phyloP scores from a whole-genome alignment of 2,797 vertebrate genomes.

The Rhadinocentrus ornatus region DNA sequence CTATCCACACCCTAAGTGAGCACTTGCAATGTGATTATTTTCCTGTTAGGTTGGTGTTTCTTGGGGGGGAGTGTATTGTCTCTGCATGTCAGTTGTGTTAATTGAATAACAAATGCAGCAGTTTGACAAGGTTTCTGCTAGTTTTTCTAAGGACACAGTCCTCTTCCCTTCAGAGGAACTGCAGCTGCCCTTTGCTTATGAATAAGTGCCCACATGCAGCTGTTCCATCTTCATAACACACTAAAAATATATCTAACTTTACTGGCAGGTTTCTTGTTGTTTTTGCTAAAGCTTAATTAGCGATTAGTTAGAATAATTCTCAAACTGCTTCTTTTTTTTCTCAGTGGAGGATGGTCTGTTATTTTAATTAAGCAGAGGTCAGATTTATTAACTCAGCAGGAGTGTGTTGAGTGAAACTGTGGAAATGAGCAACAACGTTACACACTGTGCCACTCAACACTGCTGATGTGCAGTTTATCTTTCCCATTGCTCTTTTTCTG shows the following conservation, averaged over 20 bases:
- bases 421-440: conserved; percentile 69
- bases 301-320: conserved; percentile 83
- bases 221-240: conserved; percentile 36
- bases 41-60: conserved; percentile 44
- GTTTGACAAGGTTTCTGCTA: conserved; percentile 38
- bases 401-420: conserved; percentile 72
- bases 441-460: conserved; percentile 56
- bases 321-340: conserved; percentile 69
- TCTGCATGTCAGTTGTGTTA: conserved; percentile 41
- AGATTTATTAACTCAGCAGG: conserved; percentile 85
- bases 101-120: conserved; percentile 23
- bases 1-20: conserved; percentile 62
- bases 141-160: conserved; percentile 34
- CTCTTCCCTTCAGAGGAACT: conserved; percentile 35
- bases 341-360: conserved; percentile 80
- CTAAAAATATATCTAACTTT: conserved; percentile 76
- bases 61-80: conserved; percentile 38
- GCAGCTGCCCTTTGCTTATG: conserved; percentile 40
- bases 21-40: conserved; percentile 66
- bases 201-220: conserved; percentile 40
- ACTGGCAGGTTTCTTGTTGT: conserved; percentile 76
- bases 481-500: neutral
- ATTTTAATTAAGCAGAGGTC: conserved; percentile 88
- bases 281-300: conserved; percentile 82
- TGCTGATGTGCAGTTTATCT: conserved; percentile 44